Percentiles rank a stretch among this genome's conserved stretches.
phyloP scores from a whole-genome alignment of 2,113 vertebrate species.

The Vidua chalybeata region DNA sequence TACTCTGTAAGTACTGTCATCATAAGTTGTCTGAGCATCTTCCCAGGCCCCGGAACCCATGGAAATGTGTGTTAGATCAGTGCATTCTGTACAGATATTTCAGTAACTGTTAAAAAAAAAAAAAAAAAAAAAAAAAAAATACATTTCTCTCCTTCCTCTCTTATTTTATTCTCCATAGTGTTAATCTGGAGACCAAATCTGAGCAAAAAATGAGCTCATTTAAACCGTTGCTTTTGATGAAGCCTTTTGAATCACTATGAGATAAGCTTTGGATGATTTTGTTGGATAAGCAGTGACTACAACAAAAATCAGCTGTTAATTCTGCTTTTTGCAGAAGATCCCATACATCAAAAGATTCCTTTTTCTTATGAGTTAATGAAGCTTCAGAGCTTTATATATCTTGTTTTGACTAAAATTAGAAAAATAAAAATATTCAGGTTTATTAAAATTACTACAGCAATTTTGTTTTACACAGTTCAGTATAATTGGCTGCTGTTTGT shows the following conservation, averaged over 20 bases:
- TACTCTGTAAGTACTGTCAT: not conserved
- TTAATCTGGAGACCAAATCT: not conserved
- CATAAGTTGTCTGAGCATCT: not conserved
- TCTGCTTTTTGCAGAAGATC: not conserved
- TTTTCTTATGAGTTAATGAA: not conserved
- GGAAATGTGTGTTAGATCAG: not conserved
- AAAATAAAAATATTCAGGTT: not conserved
- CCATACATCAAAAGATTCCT: not conserved
- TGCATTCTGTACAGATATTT: not conserved
- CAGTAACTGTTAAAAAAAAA: not conserved
- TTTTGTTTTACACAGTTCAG: not conserved
- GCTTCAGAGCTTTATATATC: not conserved
- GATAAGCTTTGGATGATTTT: not conserved
- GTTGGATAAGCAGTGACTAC: not conserved
- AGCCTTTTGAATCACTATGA: not conserved
- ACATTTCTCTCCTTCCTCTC: not conserved
- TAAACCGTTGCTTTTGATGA: not conserved
- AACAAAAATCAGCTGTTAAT: not conserved
- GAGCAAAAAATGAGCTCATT: not conserved
- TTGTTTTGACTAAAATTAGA: not conserved
- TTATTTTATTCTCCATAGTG: not conserved
- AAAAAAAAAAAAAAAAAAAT: no score
- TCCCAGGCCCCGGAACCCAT: not conserved
- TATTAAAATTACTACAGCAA: not conserved
- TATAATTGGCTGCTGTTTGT: not conserved